Evolutionary conservation across 2,888 invertebrate genomes (phyloP), one percentile per base, ranked within the genome.

Genomic region (Polyploca ridens): DNA sequence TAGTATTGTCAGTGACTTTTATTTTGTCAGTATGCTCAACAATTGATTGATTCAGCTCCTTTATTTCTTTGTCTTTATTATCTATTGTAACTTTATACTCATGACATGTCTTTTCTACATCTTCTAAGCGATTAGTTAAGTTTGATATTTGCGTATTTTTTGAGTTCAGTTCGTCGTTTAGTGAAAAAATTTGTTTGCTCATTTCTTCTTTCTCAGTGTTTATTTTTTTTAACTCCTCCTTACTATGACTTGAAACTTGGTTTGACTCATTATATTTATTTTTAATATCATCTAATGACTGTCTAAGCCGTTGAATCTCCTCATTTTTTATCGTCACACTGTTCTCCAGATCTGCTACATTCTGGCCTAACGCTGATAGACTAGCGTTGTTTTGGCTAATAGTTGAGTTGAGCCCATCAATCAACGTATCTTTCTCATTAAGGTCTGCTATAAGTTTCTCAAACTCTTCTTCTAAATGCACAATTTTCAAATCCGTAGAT

Each of bases 391-490:
- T 85, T 67, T 86, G 79, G 33, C 69, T 67, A 3, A 88, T 70
- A 13, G 85, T 86, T 11, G 66, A 62, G 70, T 91, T 90, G 6
- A 92, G 79, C 6, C 72, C 73, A 68, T 90, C 86, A 63, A 92
- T 90, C 13, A 89, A 67, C n/a, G 77, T 76, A 73, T 91, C 89
- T 70, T 94, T 90, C 74, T 94, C 94, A 58, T 88, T 88, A 4
- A 94, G 86, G 41, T 89, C 88, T 7, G 84, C 73, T 57, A 87
- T 79, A 8, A 94, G 66, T 62, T 86, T 87, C 3, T 84, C 85
- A 65, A 94, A 84, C 69, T 93, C 91, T 72, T 87, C 84, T 71
- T 94, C 94, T 58, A 95, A 78, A 63, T 84, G 81, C 6, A 84
- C 71, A 27, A 88, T 87, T 77, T 90, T 94, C 0, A 71, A 64